phyloP scores from a whole-genome alignment of 2,797 vertebrate species.

The Gambelia wislizenii region DNA sequence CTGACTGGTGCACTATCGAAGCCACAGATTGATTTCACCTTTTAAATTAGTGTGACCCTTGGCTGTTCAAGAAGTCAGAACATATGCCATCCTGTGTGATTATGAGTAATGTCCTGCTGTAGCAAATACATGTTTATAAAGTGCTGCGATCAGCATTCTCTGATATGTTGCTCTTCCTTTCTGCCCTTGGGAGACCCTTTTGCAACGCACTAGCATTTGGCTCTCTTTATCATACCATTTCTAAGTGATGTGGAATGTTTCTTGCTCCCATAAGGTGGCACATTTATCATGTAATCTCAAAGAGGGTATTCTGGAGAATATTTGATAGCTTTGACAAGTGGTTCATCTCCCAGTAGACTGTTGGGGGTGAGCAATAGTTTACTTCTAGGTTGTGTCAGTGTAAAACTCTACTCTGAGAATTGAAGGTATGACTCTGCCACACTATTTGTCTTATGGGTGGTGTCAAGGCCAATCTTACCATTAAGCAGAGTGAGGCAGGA shows the following conservation, averaged over 20 bases:
- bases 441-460: neutral
- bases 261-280: neutral
- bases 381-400: neutral
- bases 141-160: conserved; percentile 17
- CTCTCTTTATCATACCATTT: neutral
- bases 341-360: neutral
- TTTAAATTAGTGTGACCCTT: conserved; percentile 30
- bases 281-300: neutral
- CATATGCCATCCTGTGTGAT: conserved; percentile 17
- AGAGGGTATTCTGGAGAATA: neutral
- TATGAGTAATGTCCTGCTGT: conserved; percentile 28
- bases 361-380: neutral
- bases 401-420: neutral
- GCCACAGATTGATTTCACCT: conserved; percentile 25
- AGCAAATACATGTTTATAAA: conserved; percentile 25
- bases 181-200: conserved; percentile 16
- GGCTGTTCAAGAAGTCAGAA: conserved; percentile 23
- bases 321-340: neutral
- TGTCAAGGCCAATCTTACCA: neutral
- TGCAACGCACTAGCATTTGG: neutral
- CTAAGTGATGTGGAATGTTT: conserved; percentile 9
- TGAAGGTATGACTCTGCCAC: neutral
- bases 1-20: neutral
- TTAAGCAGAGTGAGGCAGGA: neutral
- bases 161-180: neutral